A percentile compares a stretch with the other conserved stretches of the same genome.
phyloP scores from a whole-genome alignment of 2,888 invertebrate species.

The Xanthorhoe designata region DNA sequence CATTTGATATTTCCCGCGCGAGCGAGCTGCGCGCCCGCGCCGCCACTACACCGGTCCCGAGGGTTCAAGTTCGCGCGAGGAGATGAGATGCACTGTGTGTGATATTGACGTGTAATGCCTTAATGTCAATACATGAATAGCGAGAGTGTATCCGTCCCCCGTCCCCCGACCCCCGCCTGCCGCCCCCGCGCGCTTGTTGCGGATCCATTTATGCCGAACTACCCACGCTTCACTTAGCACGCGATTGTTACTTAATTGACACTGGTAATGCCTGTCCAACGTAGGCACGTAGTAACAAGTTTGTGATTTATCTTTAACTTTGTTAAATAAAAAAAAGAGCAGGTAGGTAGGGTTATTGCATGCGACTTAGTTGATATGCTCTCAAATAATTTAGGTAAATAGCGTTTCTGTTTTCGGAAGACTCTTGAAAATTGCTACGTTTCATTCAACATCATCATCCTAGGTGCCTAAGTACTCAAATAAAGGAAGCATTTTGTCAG shows the following conservation, averaged over 20 bases:
- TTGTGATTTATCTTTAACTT: too few species aligned
- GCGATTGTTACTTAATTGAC: background rate
- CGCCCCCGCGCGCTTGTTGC: background rate
- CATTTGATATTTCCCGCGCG: constrained; percentile 11
- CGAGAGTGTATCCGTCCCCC: background rate
- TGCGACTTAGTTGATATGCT: too few species aligned
- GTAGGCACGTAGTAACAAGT: too few species aligned
- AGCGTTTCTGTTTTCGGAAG: too few species aligned
- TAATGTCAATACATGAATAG: background rate
- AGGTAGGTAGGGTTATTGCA: too few species aligned
- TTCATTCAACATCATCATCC: too few species aligned
- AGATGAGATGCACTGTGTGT: constrained; percentile 3
- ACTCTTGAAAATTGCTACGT: too few species aligned
- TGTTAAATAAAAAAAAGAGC: too few species aligned
- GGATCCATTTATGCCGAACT: background rate
- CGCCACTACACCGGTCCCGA: too few species aligned
- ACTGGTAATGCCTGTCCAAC: too few species aligned
- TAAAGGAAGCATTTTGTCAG: constrained; percentile 4
- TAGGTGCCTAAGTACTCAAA: too few species aligned
- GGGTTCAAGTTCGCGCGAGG: background rate
- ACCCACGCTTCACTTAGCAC: background rate
- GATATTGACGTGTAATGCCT: constrained; percentile 15
- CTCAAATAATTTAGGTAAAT: too few species aligned
- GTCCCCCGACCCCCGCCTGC: background rate
- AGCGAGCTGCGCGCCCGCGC: background rate